These are phyloP conservation scores for Acrocera orbiculus DNA, from an alignment of 2,888 invertebrate species.

Conservation along the genomic window DNA sequence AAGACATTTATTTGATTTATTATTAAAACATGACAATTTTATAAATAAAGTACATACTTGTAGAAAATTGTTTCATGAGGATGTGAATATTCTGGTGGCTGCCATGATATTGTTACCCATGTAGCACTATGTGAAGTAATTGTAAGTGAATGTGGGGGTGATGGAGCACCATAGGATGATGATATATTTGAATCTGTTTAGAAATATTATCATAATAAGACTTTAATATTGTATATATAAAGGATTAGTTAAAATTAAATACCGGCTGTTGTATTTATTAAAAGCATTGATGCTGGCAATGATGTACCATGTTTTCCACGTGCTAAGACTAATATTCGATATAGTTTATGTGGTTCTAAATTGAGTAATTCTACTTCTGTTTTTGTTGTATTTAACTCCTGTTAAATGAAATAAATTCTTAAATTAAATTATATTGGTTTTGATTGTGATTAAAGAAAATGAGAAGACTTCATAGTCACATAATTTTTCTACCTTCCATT, in stretches of 20 bases:
- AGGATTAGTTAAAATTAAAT: conserved; percentile 4
- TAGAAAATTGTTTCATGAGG: conserved; percentile 61
- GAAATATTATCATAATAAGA: too few species aligned
- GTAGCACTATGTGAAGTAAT: conserved; percentile 66
- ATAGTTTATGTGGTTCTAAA: conserved; percentile 49
- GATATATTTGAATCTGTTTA: too few species aligned
- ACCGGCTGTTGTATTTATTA: conserved; percentile 50
- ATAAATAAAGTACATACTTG: conserved; percentile 40
- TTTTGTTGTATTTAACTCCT: conserved; percentile 54
- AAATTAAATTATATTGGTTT: too few species aligned
- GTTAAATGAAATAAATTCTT: conserved; percentile 11
- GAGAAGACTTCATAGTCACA: too few species aligned
- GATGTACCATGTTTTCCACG: conserved; percentile 62
- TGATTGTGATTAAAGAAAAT: too few species aligned
- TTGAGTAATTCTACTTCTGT: conserved; percentile 41
- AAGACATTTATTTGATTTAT: too few species aligned
- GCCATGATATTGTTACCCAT: conserved; percentile 67
- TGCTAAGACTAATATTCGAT: conserved; percentile 66
- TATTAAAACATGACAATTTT: too few species aligned
- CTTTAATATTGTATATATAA: too few species aligned
- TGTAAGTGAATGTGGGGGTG: conserved; percentile 63
- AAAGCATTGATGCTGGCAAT: conserved; percentile 60
- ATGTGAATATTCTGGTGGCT: conserved; percentile 67
- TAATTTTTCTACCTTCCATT: too few species aligned
- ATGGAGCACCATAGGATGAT: conserved; percentile 50